Base-by-base conservation (phyloP, 2,113 vertebrate species). In the rat (Rattus norvegicus) region DNA sequence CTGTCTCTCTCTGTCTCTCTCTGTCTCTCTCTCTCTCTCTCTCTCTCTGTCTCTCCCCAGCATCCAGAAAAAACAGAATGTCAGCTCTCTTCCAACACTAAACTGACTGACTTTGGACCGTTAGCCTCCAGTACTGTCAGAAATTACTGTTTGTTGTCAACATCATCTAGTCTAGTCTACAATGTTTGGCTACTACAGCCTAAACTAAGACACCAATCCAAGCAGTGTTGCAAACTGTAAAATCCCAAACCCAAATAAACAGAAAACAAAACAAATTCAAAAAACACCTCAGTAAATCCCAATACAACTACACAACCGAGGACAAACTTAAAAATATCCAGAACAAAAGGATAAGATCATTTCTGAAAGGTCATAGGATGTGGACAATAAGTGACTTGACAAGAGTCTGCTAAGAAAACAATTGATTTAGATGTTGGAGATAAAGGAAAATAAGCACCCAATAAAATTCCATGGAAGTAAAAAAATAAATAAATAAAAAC, bases 11-110 rank as follows among this genome's bases (percentile, higher is more conserved):
- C 1, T 61, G 19, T 61, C 59, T 61, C 59, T 59, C 16, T 59
- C 59, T 59, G 17, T 59, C 59, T 79, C 30, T 12, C 10, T 59
- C 54, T 83, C 4, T 24, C n/a, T n/a, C 61, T n/a, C 2, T 12
- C 1, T 7, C 36, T 26, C 22, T n/a, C 36, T 19, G 1, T 19
- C 1, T 11, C 9, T 24, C 49, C 2, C 9, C 7, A 0, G 13
- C 56, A 65, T 19, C 36, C 7, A 26, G 61, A 75, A 26, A 54
- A 33, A 33, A 2, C 13, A 87, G 36, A 28, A 47, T 43, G 19
- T 2, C 52, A 7, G 11, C 0, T 26, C 20, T 28, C 20, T 49
- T 56, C n/a, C 65, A 87, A 88, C 1, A 69, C 7, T 33, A 39
- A 28, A 76, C 56, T 63, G 39, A 8, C 63, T 43, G 3, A 69